Conservation (phyloP, 2,888 invertebrate genomes). For the Erebia palarica region DNA sequence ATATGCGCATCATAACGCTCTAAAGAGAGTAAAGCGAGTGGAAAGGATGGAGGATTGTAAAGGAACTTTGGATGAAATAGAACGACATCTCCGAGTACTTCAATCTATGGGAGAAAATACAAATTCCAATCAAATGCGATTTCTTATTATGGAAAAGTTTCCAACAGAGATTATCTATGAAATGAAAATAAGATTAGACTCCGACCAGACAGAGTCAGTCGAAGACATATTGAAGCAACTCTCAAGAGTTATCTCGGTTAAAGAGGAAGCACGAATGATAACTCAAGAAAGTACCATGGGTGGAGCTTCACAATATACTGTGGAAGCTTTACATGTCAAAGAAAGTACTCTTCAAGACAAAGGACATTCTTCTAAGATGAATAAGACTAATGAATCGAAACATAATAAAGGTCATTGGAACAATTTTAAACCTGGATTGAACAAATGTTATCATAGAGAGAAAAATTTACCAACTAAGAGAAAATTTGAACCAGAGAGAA, state of each 20-base stretch:
- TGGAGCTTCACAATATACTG: slow-evolving; percentile 18
- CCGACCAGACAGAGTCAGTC: slow-evolving; percentile 24
- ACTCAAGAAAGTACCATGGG: slow-evolving; percentile 4
- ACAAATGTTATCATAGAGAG: background rate
- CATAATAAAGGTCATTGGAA: background rate
- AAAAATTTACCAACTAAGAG: background rate
- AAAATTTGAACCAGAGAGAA: slow-evolving; percentile 7
- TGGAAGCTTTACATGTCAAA: slow-evolving; percentile 18
- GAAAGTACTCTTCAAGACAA: slow-evolving; percentile 1
- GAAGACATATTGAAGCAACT: background rate
- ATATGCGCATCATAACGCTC: no score
- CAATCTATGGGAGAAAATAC: slow-evolving; percentile 43
- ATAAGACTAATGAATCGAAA: slow-evolving; percentile 1
- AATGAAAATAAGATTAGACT: slow-evolving; percentile 30
- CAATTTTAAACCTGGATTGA: background rate
- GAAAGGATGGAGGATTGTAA: slow-evolving; percentile 40
- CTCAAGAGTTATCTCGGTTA: slow-evolving; percentile 16
- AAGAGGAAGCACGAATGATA: slow-evolving; percentile 27
- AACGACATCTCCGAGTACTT: slow-evolving; percentile 41
- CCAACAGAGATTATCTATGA: slow-evolving; percentile 37
- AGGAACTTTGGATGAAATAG: slow-evolving; percentile 36
- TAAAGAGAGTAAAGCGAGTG: no score
- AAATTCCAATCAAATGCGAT: slow-evolving; percentile 17
- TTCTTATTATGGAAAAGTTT: slow-evolving; percentile 34
- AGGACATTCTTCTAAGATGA: background rate